Evolutionary conservation across 1,140 invertebrate species (phyloP), one percentile per base, ranked within the genome.

Genomic region (Drosophila rufa): DNA sequence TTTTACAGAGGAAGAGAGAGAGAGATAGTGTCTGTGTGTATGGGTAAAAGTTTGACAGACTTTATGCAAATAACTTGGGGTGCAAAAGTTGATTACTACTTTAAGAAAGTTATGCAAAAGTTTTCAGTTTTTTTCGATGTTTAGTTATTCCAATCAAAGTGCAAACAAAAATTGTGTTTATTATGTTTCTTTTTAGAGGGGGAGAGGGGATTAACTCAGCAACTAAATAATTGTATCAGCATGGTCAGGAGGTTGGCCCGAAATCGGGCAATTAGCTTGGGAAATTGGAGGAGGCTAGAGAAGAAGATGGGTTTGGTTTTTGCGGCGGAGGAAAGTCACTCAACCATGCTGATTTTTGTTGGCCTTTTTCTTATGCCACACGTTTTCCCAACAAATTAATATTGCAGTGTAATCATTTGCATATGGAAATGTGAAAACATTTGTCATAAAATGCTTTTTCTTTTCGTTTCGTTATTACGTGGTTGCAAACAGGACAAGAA

Each of bases 381-480:
- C 65, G 78, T 75, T 80, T 70, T 90, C 90, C 92, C 85, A 79
- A 82, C 81, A 92, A 92, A 89, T 75, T 90, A 92, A 92, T 92
- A 92, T 92, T 92, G 91, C 85, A 91, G 91, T 84, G 87, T 87
- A 67, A 80, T 82, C 65, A 75, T 74, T 84, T 81, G 77, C 75
- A 79, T 76, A 59, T 68, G 60, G 38, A 57, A 78, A 67, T 68
- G 59, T 65, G 55, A 81, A 71, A 75, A 51, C 60, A 71, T 64
- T 79, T 58, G 58, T 80, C 56, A 70, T 45, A 43, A 60, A 66
- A 66, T 66, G 55, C 56, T 46, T 60, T 60, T 66, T 22, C 51
- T 55, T 38, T 38, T 55, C n/a, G 27, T 68, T 67, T 68, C 45
- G 61, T 50, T 61, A 74, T 33, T 73, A 67, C 8, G 45, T 47